Base-by-base conservation (phyloP, 1,140 invertebrate genomes). In the Brachionus angularis region DNA sequence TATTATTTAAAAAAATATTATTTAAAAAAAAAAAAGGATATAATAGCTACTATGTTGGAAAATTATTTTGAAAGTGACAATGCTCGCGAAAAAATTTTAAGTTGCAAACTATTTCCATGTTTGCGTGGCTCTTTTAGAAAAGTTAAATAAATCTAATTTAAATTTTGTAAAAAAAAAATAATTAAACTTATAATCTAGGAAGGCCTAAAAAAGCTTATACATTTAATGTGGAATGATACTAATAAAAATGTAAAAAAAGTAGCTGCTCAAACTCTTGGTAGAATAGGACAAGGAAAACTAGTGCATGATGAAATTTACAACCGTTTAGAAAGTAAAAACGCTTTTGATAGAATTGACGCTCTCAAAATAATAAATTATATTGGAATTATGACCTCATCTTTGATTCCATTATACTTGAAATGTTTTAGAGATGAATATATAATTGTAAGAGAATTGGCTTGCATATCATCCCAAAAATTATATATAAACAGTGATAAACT, bases 361-460 rank as follows among this genome's bases (percentile, higher is more conserved):
- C 29, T 70, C 4, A 70, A 70, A 53, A 10, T 52, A 16, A 50
- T 70, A 25, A 39, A 46, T 53, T 36, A 70, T 27, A 25, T 70
- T 39, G 67, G 64, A 4, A 79, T 82, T 49, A 81, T 82, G 79
- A 82, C 81, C 47, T 76, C 77, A 23, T 79, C 80, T 67, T 72
- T 82, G 33, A 72, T 81, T 12, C 78, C 77, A 21, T 69, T 74
- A 0, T 81, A 81, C 71, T 72, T 82, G 21, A 52, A 77, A 46
- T 80, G 79, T 75, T 82, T 82, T 75, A 73, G 77, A 42, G 79
- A 81, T 73, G 75, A 77, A 12, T 79, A 78, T 55, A 73, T 80
- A n/a, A 77, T 76, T 31, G 76, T 81, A 0, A 72, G 80, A 39
- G 76, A 73, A 31, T 77, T 79, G 71, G 76, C 75, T 10, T 82